phyloP scores from a whole-genome alignment of 2,113 vertebrate genomes.

The Anoplopoma fimbria region DNA sequence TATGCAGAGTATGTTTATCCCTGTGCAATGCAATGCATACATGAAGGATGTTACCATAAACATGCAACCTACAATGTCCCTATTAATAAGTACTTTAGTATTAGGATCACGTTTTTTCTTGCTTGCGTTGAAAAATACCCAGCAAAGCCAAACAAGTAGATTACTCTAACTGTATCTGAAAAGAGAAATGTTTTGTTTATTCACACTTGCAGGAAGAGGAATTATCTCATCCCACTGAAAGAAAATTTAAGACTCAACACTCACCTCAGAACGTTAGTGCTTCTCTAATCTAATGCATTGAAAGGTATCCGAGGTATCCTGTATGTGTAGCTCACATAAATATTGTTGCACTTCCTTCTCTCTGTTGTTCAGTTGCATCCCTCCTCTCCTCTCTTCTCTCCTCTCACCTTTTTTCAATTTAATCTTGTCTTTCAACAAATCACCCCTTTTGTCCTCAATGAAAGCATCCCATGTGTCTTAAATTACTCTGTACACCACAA shows the following conservation, averaged over 20 bases:
- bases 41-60: neutral
- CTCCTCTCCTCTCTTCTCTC: conserved; percentile 14
- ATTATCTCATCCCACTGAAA: conserved; percentile 3
- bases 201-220: neutral
- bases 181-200: conserved; percentile 19
- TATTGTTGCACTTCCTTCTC: conserved; percentile 23
- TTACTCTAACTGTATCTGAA: conserved; percentile 14
- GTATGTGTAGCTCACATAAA: neutral
- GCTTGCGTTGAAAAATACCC: neutral
- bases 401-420: conserved; percentile 60
- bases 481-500: conserved; percentile 54
- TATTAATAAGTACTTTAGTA: neutral
- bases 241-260: neutral
- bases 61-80: neutral
- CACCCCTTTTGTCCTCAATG: conserved; percentile 59
- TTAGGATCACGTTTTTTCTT: neutral
- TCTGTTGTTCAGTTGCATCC: conserved; percentile 30
- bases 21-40: neutral
- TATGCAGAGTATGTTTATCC: neutral
- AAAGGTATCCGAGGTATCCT: neutral
- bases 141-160: conserved; percentile 24
- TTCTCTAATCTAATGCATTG: neutral
- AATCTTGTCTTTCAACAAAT: conserved; percentile 66
- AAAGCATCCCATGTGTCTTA: conserved; percentile 62
- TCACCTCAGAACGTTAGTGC: neutral